Base-by-base conservation (phyloP, 2,113 vertebrate genomes). In the Colius striatus region DNA sequence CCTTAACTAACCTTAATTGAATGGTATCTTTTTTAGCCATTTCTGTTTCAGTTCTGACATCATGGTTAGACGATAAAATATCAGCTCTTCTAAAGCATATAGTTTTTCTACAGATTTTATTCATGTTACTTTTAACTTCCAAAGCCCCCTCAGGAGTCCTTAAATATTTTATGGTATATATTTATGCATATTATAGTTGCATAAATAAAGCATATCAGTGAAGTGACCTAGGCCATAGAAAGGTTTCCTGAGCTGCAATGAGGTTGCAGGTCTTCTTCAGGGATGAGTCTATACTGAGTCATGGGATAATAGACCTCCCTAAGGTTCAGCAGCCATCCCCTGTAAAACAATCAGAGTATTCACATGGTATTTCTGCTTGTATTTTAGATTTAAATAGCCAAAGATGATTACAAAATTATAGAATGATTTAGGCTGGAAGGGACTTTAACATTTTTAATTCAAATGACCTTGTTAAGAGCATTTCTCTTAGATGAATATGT, bases 11-110 rank as follows among this genome's bases (percentile, higher is more conserved):
- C 38, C 38, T 41, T 41, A 41, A 41, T 10, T 41, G 9, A 41
- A 41, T 41, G 38, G 38, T 41, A 41, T 12, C 38, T 89, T 62
- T 74, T 51, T 25, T 62, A 36, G 25, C 18, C 2, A 2, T 66
- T 92, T 61, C 47, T 81, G 25, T 87, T 84, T 70, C 60, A n/a
- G 4, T 84, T 71, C 45, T 75, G 66, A 55, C 10, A 25, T 61
- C 60, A 27, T 18, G n/a, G 10, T 62, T 53, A 87, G 23, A 20
- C 21, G 58, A 18, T 13, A 26, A 26, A 60, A n/a, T 43, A 68
- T 32, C 36, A 32, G n/a, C 19, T 9, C 11, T 71, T 57, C 30
- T 17, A 38, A 72, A 75, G 57, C 0, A 0, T 18, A 1, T 36
- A 50, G 19, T 32, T 61, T 48, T 85, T 12, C 19, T 34, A 11